A percentile compares a stretch with the other conserved stretches of the same genome.
phyloP scores from a whole-genome alignment of 2,113 vertebrate genomes.

The Laticauda colubrina region DNA sequence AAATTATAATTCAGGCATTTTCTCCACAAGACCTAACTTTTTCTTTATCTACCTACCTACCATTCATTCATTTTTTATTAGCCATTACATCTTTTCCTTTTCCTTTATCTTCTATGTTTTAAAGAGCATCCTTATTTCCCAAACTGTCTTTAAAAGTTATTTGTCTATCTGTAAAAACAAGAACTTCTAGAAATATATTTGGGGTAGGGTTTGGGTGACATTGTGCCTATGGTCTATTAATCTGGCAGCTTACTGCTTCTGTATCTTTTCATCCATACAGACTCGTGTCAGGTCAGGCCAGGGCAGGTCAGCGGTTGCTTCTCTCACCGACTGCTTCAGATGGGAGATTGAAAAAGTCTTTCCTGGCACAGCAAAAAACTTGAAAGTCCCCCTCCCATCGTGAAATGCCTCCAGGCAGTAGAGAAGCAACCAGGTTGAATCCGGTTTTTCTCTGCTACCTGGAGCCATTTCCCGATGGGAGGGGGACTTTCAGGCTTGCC shows the following conservation, averaged over 20 bases:
- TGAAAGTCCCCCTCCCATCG: no score
- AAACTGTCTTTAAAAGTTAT: neutral
- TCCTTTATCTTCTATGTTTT: neutral
- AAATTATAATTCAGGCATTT: neutral
- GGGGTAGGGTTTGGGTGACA: neutral
- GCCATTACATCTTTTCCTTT: neutral
- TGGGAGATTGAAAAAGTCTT: no score
- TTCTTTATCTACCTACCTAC: neutral
- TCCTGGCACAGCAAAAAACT: no score
- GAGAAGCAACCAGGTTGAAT: no score
- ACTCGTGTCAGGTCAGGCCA: no score
- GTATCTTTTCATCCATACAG: neutral
- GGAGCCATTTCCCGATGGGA: no score
- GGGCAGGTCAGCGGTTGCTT: no score
- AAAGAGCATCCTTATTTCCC: neutral
- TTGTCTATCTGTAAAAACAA: neutral
- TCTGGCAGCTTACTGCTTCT: neutral
- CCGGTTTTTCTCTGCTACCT: no score
- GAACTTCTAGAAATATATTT: neutral
- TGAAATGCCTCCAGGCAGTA: no score
- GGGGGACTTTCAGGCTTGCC: no score
- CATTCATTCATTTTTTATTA: neutral
- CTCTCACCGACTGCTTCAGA: no score
- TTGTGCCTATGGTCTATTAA: neutral
- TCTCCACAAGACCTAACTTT: neutral